A percentile compares a stretch with the other conserved stretches of the same genome.
Conservation (phyloP, 2,888 invertebrate species). For the Pterostichus niger region DNA sequence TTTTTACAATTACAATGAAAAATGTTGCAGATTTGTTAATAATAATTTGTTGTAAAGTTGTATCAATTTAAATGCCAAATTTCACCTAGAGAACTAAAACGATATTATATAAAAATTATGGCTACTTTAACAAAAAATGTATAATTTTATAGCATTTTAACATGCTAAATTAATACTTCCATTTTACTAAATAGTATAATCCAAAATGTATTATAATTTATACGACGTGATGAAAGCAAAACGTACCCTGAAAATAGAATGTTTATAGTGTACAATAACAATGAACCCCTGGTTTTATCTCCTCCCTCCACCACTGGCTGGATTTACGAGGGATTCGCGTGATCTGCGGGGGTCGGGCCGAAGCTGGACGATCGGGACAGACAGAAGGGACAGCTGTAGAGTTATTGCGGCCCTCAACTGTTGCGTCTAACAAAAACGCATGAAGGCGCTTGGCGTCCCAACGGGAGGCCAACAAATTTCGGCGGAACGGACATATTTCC, state of each 20-base stretch:
- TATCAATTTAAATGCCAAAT: no score
- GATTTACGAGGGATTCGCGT: constrained; percentile 19
- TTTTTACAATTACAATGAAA: no score
- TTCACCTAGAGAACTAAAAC: no score
- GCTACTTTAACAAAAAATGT: neutral
- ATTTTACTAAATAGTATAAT: neutral
- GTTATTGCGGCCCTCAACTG: constrained; percentile 72
- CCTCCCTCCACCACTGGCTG: constrained; percentile 7
- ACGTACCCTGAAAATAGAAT: neutral
- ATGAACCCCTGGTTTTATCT: neutral
- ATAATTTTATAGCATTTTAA: neutral
- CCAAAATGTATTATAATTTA: constrained; percentile 16
- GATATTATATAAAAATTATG: neutral
- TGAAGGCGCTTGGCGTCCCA: constrained; percentile 71
- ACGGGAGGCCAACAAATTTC: constrained; percentile 72
- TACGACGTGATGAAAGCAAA: neutral
- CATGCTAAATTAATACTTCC: neutral
- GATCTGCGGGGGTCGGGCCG: constrained; percentile 11
- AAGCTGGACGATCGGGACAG: neutral
- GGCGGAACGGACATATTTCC: constrained; percentile 69
- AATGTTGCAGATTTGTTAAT: no score
- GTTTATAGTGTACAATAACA: constrained; percentile 5
- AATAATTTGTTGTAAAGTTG: no score
- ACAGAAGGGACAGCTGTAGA: constrained; percentile 71
- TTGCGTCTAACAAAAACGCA: constrained; percentile 69